Conservation (phyloP, 2,888 invertebrate species). For the Pammene fasciana region DNA sequence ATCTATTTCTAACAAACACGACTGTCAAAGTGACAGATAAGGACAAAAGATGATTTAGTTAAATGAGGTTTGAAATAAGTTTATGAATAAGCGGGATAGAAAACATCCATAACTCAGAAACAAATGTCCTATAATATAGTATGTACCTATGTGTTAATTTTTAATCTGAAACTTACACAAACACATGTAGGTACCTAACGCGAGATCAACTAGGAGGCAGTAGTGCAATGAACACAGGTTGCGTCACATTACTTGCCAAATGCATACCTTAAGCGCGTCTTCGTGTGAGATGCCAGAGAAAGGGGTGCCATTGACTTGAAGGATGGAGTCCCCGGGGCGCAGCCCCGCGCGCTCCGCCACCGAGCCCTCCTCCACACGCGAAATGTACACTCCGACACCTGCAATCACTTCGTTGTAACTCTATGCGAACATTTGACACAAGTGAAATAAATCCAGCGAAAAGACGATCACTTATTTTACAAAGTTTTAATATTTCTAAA, state of each 20-base stretch:
- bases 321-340: constrained; percentile 95
- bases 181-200: too few relatives aligned
- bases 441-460: neutral
- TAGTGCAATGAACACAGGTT: neutral
- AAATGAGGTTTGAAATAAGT: too few relatives aligned
- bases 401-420: constrained; percentile 59
- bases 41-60: too few relatives aligned
- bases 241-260: neutral
- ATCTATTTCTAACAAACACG: too few relatives aligned
- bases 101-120: too few relatives aligned
- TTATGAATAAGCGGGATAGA: too few relatives aligned
- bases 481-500: neutral
- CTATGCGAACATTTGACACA: neutral
- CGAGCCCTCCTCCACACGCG: constrained; percentile 94
- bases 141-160: too few relatives aligned
- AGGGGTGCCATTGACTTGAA: constrained; percentile 97
- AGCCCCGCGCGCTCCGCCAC: constrained; percentile 94
- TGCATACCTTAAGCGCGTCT: constrained; percentile 93
- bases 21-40: too few relatives aligned
- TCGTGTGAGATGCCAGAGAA: constrained; percentile 96
- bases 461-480: neutral
- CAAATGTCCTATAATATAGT: too few relatives aligned
- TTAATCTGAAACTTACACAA: too few relatives aligned
- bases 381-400: constrained; percentile 96
- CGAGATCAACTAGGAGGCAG: neutral